Conservation (phyloP, 2,888 invertebrate species). For the Baronia brevicornis region DNA sequence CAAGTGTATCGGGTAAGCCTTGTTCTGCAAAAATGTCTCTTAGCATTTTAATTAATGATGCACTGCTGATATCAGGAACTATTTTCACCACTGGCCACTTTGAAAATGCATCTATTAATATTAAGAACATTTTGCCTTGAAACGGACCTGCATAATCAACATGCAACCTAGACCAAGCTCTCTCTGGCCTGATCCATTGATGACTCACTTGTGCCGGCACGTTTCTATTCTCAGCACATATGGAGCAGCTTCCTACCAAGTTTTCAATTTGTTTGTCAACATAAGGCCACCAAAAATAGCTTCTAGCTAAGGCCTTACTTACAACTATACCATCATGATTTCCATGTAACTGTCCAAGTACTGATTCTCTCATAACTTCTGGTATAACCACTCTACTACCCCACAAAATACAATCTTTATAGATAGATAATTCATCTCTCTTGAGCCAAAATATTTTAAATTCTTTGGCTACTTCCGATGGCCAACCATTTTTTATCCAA, state of each 20-base stretch:
- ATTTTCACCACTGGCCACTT: conserved; percentile 18
- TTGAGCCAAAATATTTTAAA: conserved; percentile 2
- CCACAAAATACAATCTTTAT: conserved; percentile 14
- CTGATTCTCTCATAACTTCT: neutral
- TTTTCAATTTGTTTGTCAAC: conserved; percentile 16
- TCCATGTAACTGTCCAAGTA: conserved; percentile 9
- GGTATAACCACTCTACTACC: conserved; percentile 11
- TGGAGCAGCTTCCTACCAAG: conserved; percentile 1
- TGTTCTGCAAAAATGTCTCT: conserved; percentile 12
- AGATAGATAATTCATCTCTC: conserved; percentile 7
- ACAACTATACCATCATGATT: conserved; percentile 13
- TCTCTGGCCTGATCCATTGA: conserved; percentile 14
- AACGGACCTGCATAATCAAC: conserved; percentile 20
- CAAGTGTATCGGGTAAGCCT: conserved; percentile 15
- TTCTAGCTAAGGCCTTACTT: conserved; percentile 19
- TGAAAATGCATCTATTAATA: conserved; percentile 16
- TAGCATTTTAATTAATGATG: conserved; percentile 12
- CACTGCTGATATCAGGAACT: conserved; percentile 10
- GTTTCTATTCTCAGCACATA: conserved; percentile 11
- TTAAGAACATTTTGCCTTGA: conserved; percentile 17
- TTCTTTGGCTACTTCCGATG: neutral
- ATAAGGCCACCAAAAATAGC: conserved; percentile 23
- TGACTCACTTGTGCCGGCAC: conserved; percentile 13
- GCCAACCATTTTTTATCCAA: conserved; percentile 8
- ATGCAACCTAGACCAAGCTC: conserved; percentile 18